These are phyloP conservation scores for Molossus molossus DNA, from an alignment of 2,797 vertebrate species.

Conservation along the genomic window DNA sequence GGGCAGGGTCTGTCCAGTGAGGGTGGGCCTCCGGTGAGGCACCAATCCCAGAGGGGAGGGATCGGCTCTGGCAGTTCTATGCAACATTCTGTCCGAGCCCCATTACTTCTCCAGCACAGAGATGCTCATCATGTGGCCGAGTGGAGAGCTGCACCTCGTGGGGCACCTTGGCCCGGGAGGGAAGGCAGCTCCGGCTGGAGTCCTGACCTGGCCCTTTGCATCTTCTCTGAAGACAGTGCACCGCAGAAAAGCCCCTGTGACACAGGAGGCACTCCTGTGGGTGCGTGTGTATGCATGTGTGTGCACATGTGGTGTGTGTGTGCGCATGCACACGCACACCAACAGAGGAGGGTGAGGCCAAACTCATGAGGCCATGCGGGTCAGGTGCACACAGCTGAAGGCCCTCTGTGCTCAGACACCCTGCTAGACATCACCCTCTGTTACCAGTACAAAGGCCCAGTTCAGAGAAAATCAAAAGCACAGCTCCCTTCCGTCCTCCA, in stretches of 20 bases:
- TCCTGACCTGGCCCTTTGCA: background rate
- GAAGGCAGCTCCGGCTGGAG: constrained; percentile 44
- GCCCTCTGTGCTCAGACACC: background rate
- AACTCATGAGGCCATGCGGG: background rate
- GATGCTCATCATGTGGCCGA: background rate
- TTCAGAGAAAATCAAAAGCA: constrained; percentile 59
- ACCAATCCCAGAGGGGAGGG: no score
- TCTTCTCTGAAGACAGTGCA: background rate
- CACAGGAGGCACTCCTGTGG: background rate
- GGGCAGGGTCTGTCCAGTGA: no score
- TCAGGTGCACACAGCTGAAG: background rate
- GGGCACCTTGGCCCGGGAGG: constrained; percentile 70
- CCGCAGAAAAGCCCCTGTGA: background rate
- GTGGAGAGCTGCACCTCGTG: constrained; percentile 61
- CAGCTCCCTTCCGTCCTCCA: background rate
- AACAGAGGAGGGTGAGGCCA: background rate
- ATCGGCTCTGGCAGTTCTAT: no score
- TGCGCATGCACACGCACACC: no score
- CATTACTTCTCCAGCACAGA: constrained; percentile 22
- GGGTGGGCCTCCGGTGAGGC: no score
- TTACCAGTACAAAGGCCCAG: constrained; percentile 39
- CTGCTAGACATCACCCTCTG: background rate
- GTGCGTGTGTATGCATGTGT: background rate
- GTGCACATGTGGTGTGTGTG: background rate
- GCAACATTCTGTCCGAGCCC: no score